Percentiles rank a stretch among this genome's conserved stretches.
Conservation (phyloP, 2,888 invertebrate species). For the Chesias legatella region DNA sequence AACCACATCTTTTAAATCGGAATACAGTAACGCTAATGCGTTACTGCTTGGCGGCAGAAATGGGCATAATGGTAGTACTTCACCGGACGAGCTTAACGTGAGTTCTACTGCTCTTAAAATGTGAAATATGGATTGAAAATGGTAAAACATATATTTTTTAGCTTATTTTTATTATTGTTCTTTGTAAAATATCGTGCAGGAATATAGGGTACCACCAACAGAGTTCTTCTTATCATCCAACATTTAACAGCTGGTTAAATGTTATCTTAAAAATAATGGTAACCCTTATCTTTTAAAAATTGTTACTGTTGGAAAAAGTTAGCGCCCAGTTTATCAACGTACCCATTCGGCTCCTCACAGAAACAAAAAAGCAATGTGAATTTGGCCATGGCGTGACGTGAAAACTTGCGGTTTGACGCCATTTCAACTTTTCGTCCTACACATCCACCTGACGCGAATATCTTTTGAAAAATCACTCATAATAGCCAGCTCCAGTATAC, state of each 20-base stretch:
- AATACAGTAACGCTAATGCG: too few relatives aligned
- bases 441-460: conserved; percentile 28
- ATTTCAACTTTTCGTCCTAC: conserved; percentile 38
- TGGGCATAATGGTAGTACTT: too few relatives aligned
- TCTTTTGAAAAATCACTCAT: conserved; percentile 36
- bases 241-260: not conserved
- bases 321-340: conserved; percentile 37
- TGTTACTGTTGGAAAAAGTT: conserved; percentile 24
- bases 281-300: conserved; percentile 15
- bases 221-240: conserved; percentile 4
- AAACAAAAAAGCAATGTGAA: conserved; percentile 42
- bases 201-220: conserved; percentile 1
- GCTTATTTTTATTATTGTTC: too few relatives aligned
- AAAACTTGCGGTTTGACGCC: conserved; percentile 34
- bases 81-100: too few relatives aligned
- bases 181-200: not conserved
- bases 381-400: conserved; percentile 41
- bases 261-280: conserved; percentile 1
- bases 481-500: conserved; percentile 47
- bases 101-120: too few relatives aligned
- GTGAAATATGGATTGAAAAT: too few relatives aligned
- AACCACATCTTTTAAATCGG: too few relatives aligned
- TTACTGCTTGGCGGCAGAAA: too few relatives aligned
- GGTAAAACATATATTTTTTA: too few relatives aligned
- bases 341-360: conserved; percentile 36